Evolutionary conservation across 2,888 invertebrate genomes (phyloP), one percentile per base, ranked within the genome.

Genomic region (Bimastos eiseni): DNA sequence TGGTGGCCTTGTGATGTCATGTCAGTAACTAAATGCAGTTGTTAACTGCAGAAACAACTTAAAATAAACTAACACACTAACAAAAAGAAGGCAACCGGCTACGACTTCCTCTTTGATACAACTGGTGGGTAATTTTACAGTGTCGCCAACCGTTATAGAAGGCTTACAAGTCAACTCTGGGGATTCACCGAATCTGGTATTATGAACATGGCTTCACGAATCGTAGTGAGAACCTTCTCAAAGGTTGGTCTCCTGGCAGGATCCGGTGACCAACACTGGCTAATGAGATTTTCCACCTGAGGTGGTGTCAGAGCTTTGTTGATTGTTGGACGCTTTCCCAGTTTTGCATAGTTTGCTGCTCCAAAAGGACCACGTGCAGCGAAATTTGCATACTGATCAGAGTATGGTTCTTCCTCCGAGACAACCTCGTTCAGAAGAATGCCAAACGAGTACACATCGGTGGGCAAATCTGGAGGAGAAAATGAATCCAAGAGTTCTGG

Each of bases 291-390:
- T 86, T 86, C 86, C 86, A 86, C 86, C 6, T 24, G 37, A 36
- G 36, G 86, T 36, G 36, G 36, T 33, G 86, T 86, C 21, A 86
- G 19, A 24, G 36, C 8, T 24, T 37, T 86, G 36, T 86, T 86
- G 24, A 86, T 36, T 34, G 86, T 36, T 33, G 86, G 86, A 36
- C 86, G 86, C 86, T 86, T 86, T 86, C 86, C 86, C 34, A 36
- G 4, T 37, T 37, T 86, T 17, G 86, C 86, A 86, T 86, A 86
- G 86, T 86, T 86, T 17, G 86, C 24, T 24, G 86, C 86, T 36
- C 36, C 86, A 86, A 86, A 86, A 34, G 86, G 86, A 36, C 86
- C 86, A 86, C 86, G 86, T 86, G 36, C 86, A 86, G 86, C 86
- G 36, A 86, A 36, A 24, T 86, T 86, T 11, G 34, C 36, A 86